Percentiles rank a stretch among this genome's conserved stretches.
Evolutionary conservation across 2,888 invertebrate species (phyloP).

Genomic region (Hoplodrina blanda): DNA sequence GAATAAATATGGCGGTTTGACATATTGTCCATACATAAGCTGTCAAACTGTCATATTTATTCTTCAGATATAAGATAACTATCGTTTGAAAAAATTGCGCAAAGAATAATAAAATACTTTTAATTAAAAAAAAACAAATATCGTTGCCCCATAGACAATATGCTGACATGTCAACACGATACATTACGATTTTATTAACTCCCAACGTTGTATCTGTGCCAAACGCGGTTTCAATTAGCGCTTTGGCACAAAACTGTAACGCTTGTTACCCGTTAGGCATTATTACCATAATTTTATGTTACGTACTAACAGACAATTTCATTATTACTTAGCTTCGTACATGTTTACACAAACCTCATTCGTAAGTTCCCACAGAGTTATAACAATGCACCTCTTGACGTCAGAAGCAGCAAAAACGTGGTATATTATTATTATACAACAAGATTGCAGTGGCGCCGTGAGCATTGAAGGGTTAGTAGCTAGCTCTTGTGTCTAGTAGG

Average conservation of each 20-base stretch:
- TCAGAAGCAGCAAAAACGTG: constrained; percentile 53
- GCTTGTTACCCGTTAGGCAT: constrained; percentile 36
- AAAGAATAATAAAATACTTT: no score
- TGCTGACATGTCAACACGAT: constrained; percentile 28
- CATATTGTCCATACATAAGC: no score
- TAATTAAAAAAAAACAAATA: neutral
- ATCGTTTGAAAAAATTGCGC: no score
- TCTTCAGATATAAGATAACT: no score
- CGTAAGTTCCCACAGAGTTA: constrained; percentile 41
- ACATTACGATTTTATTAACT: constrained; percentile 48
- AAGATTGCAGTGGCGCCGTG: constrained; percentile 42
- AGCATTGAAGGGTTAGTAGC: constrained; percentile 52
- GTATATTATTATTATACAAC: constrained; percentile 47
- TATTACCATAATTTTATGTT: constrained; percentile 44
- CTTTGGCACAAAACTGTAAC: constrained; percentile 50
- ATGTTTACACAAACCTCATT: constrained; percentile 38
- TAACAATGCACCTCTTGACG: constrained; percentile 62
- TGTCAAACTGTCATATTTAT: no score
- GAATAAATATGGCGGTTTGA: no score
- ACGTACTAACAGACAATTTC: constrained; percentile 26
- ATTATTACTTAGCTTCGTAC: constrained; percentile 17
- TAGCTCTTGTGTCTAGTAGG: constrained; percentile 42
- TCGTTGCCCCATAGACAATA: constrained; percentile 11
- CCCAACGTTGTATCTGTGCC: constrained; percentile 39
- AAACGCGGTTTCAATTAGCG: constrained; percentile 54